Evolutionary conservation across 2,888 invertebrate species (phyloP), one percentile per base, ranked within the genome.

Genomic region (Mythimna loreyi): DNA sequence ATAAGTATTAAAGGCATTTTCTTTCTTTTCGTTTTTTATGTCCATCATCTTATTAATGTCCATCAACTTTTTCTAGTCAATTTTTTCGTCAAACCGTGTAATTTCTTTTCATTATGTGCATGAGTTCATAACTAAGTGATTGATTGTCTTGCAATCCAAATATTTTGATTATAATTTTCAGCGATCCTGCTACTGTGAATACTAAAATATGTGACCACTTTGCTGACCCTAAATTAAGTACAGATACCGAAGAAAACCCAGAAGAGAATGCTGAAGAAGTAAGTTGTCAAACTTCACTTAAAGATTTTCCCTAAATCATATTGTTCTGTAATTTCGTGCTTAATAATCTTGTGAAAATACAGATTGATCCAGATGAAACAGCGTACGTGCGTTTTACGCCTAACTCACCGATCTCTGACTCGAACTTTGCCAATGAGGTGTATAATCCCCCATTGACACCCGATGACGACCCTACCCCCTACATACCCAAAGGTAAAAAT

Each of bases 331-430:
- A 55, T 30, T 7, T 2, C 2, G 3, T 43, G 43, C 40, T 43
- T 23, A 59, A 55, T 53, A 55, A 49, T 47, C 4, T 9, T 59
- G 16, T 63, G 47, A 16, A 40, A 28, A 36, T 67, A 43, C 82
- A 96, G 92, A 91, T 96, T 63, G 97, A 97, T 84, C 96, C 97
- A 21, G 97, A 97, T 80, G 97, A 97, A 86, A 95, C 98, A 87
- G 98, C 98, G 40, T 97, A 97, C 83, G 97, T 98, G 36, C 97
- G 97, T 79, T 98, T 98, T 86, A 97, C 97, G 9, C 98, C 98
- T 19, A 96, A 96, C 64, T 92, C 93, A 21, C 97, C 96, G 72
- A 92, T 96, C 67, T 95, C 94, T 8, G 96, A 97, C 87, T 96
- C 97, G 3, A 97, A 97, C 80, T 98, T 97, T 88, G 98, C 98